Base-by-base conservation (phyloP, 2,888 invertebrate species). In the Acanthopleura granulata region DNA sequence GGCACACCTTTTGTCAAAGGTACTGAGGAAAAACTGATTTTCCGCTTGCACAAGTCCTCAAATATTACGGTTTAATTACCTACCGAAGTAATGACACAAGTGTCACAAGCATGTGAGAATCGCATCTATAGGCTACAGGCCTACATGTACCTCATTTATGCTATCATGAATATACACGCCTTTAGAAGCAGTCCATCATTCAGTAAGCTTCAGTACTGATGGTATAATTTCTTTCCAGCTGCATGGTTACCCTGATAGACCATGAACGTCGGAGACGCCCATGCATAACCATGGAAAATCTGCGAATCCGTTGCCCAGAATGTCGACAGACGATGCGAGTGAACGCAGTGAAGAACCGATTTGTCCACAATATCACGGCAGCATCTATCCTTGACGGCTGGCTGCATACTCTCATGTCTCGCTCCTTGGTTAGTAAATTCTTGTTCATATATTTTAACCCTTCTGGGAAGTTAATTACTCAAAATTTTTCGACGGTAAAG, bases 1-100 rank as follows among this genome's bases (percentile, higher is more conserved):
- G 77, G 16, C 77, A 77, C 49, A 77, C 77, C 12, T 77, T 77
- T 73, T 77, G 77, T 62, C 71, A 73, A 49, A 72, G 72, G 77
- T 77, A 40, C 40, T 6, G 40, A 40, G 4, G 40, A 40, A 40
- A 40, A 9, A 9, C 40, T 40, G 40, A 40, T 40, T 40, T 40
- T 40, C 3, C 40, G n/a, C n/a, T n/a, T n/a, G n/a, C n/a, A n/a
- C n/a, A n/a, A n/a, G n/a, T n/a, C n/a, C n/a, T n/a, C n/a, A n/a
- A n/a, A n/a, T n/a, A n/a, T n/a, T n/a, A n/a, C n/a, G n/a, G n/a
- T n/a, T n/a, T n/a, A n/a, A n/a, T n/a, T n/a, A n/a, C n/a, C n/a
- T n/a, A n/a, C n/a, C n/a, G n/a, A n/a, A n/a, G n/a, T n/a, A n/a
- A n/a, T n/a, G n/a, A n/a, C n/a, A n/a, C n/a, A n/a, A n/a, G n/a